Evolutionary conservation across 2,797 vertebrate genomes (phyloP), one percentile per base, ranked within the genome.

Genomic region (Rhinella marina): DNA sequence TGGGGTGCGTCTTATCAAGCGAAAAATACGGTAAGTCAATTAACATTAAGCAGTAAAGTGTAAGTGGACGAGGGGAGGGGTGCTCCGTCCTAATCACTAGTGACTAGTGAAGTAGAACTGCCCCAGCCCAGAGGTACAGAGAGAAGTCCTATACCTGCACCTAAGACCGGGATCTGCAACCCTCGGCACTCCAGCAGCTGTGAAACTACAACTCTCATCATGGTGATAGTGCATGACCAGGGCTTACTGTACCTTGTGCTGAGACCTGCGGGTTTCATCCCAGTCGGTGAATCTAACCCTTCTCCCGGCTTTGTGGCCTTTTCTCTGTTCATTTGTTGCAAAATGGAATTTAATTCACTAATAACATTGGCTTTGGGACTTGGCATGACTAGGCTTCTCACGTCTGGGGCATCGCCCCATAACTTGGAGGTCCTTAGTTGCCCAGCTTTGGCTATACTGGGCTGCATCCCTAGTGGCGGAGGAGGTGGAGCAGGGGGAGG

Each of bases 261-360:
- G 57, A 96, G 97, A 94, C 93, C 93, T 52, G 95, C 91, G 0
- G 92, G 95, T 94, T 96, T 96, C 90, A 93, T 94, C 90, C 96
- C 97, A 0, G 94, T 95, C 0, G 96, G 96, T 7, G 96, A 95
- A 92, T 98, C 97, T 16, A 97, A 92, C 82, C 95, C 96, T 64
- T 97, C 97, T 90, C 95, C 96, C 0, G 96, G 95, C 93, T 97
- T 98, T 90, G 96, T 92, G 1, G 96, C 94, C 92, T 96, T 95
- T 90, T 98, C 97, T 90, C 97, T 96, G 94, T 97, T 99, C 96
- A 99, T 99, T 88, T 99, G 97, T 93, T 98, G 98, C 84, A 99
- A 95, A 91, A 99, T 98, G 85, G 98, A 99, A 94, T 98, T 99
- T 91, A 99, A 94, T 93, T 99, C 98, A 79, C 96, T 98, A 93